Conservation (phyloP, 2,113 vertebrate species). For the Laterallus jamaicensis region DNA sequence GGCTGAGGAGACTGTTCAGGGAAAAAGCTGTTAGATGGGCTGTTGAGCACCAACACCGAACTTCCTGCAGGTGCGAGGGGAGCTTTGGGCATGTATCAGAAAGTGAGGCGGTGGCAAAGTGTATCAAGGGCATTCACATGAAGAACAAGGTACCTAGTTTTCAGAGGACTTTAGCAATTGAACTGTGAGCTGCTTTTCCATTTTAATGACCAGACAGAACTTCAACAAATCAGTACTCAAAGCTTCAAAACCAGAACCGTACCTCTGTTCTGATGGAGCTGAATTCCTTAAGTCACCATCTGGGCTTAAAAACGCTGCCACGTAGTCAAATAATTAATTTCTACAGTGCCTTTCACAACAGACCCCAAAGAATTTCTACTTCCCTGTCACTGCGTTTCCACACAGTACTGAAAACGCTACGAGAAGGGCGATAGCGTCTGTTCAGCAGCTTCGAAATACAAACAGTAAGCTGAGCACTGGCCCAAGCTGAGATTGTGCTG, state of each 20-base stretch:
- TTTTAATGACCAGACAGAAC: background rate
- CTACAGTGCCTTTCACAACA: background rate
- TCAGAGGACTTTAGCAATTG: background rate
- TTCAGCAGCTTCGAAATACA: background rate
- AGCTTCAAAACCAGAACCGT: background rate
- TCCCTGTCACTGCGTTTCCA: background rate
- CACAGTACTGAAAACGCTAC: background rate
- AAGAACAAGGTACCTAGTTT: background rate
- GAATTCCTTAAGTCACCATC: background rate
- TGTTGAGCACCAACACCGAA: background rate
- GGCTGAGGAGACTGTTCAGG: background rate
- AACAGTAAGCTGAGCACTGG: background rate
- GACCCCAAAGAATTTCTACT: background rate
- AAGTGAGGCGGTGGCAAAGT: background rate
- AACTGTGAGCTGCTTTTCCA: background rate
- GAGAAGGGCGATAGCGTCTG: background rate
- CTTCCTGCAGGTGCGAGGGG: slow-evolving; percentile 27
- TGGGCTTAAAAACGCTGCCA: background rate
- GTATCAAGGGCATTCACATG: background rate
- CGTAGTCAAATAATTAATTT: background rate
- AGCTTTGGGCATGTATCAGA: background rate
- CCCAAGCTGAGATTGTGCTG: background rate
- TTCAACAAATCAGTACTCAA: background rate
- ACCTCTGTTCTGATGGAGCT: background rate
- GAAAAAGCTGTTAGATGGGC: background rate